Percentiles rank a stretch among this genome's conserved stretches.
Conservation (phyloP, 2,888 invertebrate species). For the Aphidius colemani region DNA sequence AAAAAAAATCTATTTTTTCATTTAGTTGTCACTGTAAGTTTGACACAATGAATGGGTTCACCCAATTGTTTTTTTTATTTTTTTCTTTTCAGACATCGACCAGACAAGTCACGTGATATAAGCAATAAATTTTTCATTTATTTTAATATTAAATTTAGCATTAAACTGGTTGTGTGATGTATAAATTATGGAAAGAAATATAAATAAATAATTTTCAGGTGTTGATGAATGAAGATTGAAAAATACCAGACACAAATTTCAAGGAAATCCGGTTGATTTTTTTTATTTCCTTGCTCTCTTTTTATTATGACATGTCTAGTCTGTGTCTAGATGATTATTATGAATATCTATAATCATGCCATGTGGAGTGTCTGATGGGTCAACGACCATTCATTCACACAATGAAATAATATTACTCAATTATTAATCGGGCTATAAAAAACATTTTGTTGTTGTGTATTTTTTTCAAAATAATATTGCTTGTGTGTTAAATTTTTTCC, state of each 20-base stretch:
- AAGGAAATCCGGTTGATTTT: constrained; percentile 43
- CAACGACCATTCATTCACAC: constrained; percentile 47
- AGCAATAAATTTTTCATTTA: constrained; percentile 29
- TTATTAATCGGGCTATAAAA: too few relatives aligned
- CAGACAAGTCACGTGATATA: constrained; percentile 52
- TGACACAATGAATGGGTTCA: constrained; percentile 20
- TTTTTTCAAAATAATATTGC: too few relatives aligned
- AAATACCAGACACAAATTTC: constrained; percentile 26
- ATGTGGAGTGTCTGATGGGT: constrained; percentile 44
- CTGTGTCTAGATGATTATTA: constrained; percentile 53
- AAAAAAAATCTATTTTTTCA: constrained; percentile 14
- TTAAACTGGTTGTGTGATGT: constrained; percentile 7
- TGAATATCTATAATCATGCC: constrained; percentile 46
- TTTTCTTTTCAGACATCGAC: constrained; percentile 51
- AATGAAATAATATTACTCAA: neutral
- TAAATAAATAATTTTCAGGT: constrained; percentile 37
- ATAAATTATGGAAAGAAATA: neutral
- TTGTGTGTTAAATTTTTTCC: neutral
- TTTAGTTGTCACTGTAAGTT: constrained; percentile 13
- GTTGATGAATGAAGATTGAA: neutral
- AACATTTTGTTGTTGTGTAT: too few relatives aligned
- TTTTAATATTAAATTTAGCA: neutral
- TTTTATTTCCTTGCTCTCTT: constrained; percentile 16
- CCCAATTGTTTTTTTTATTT: constrained; percentile 25
- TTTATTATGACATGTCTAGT: constrained; percentile 42